phyloP scores from a whole-genome alignment of 2,113 vertebrate species.

The Prunella himalayana region DNA sequence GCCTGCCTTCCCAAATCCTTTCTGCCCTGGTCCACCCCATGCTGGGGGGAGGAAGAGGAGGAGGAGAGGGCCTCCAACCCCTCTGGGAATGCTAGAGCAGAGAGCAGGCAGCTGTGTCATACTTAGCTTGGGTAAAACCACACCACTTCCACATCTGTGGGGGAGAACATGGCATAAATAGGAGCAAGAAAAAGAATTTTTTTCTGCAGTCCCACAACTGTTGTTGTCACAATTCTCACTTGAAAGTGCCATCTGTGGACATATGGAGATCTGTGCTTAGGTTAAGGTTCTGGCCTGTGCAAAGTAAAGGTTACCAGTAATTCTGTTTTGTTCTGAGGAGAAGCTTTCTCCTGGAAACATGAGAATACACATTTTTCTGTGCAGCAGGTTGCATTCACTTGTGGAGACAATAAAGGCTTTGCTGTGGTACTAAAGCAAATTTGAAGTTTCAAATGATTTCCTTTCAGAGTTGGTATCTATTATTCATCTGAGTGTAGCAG shows the following conservation, averaged over 20 bases:
- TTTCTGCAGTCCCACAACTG: not conserved
- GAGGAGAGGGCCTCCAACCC: not conserved
- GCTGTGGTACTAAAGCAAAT: not conserved
- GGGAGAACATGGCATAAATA: fast-evolving
- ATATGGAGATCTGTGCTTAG: not conserved
- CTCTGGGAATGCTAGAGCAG: not conserved
- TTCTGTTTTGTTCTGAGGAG: not conserved
- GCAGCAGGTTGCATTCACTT: not conserved
- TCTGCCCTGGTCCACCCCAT: not conserved
- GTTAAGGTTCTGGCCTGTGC: not conserved
- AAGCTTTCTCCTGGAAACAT: not conserved
- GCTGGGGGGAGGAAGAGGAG: not conserved
- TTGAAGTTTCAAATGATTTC: not conserved
- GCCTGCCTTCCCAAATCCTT: not conserved
- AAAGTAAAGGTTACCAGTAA: not conserved
- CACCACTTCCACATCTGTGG: not conserved
- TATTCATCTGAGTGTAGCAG: not conserved
- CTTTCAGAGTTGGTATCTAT: not conserved
- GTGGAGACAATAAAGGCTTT: not conserved
- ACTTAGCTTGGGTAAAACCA: not conserved
- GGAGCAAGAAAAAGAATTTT: not conserved
- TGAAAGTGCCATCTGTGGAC: not conserved
- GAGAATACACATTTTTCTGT: not conserved
- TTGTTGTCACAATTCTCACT: not conserved
- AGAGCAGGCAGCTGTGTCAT: fast-evolving